These are phyloP conservation scores for Rhynchomys soricoides DNA, from an alignment of 2,113 vertebrate genomes.

Conservation along the genomic window DNA sequence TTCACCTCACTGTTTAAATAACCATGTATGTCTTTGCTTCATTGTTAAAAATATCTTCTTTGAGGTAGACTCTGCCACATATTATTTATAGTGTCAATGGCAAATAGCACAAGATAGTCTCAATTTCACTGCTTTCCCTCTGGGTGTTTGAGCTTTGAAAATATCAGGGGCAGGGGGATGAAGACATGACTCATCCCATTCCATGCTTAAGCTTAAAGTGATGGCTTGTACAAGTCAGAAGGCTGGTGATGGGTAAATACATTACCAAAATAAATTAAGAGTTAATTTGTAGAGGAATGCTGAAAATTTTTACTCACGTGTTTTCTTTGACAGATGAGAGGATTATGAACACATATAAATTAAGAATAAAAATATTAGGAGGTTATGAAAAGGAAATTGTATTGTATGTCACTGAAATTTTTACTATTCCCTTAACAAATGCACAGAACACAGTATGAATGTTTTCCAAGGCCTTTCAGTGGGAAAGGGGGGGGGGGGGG, in stretches of 20 bases:
- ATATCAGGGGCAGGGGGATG: background rate
- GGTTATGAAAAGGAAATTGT: slow-evolving; percentile 75
- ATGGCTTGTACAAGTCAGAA: background rate
- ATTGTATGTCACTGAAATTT: background rate
- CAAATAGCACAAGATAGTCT: background rate
- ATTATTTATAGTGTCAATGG: background rate
- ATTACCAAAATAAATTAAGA: background rate
- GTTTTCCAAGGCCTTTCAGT: slow-evolving; percentile 64
- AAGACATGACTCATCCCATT: rapidly evolving
- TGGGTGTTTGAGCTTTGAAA: background rate
- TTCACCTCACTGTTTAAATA: background rate
- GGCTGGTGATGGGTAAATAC: background rate
- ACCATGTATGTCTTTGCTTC: slow-evolving; percentile 49
- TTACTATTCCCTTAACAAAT: background rate
- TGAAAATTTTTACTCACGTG: slow-evolving; percentile 57
- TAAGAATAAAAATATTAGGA: slow-evolving; percentile 81
- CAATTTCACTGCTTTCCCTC: background rate
- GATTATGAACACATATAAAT: slow-evolving; percentile 80
- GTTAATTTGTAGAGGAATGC: slow-evolving; percentile 49
- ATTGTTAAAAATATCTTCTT: background rate
- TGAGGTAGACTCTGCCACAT: background rate
- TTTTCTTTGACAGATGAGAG: slow-evolving; percentile 74
- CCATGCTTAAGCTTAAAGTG: background rate
- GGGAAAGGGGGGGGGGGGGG: slow-evolving; percentile 43
- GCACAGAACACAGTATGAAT: slow-evolving; percentile 70